phyloP scores from a whole-genome alignment of 2,113 vertebrate species.

The Amphiprion percula region DNA sequence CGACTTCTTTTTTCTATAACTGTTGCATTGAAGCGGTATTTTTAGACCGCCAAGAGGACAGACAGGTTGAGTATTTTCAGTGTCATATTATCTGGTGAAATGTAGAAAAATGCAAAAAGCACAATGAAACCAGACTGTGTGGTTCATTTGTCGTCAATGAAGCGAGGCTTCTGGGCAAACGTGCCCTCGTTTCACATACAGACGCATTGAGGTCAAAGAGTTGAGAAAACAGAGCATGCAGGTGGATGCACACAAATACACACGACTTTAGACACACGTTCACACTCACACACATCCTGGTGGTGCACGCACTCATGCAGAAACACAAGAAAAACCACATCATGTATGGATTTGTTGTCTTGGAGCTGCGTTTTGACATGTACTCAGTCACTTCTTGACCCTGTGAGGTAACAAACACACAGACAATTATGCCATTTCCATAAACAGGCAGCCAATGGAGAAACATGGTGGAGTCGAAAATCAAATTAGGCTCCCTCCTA shows the following conservation, averaged over 20 bases:
- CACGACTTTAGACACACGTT: background rate
- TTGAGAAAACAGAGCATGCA: background rate
- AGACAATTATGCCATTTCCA: slow-evolving; percentile 66
- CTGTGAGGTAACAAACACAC: slow-evolving; percentile 9
- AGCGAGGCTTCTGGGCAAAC: background rate
- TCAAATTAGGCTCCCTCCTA: slow-evolving; percentile 67
- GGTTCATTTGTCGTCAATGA: slow-evolving; percentile 11
- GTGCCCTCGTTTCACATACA: background rate
- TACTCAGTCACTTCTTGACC: slow-evolving; percentile 33
- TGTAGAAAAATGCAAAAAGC: slow-evolving; percentile 3
- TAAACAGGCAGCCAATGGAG: slow-evolving; percentile 59
- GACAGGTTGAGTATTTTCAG: background rate
- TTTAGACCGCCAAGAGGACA: slow-evolving; percentile 23
- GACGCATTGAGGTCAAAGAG: slow-evolving; percentile 19
- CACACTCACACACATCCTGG: background rate
- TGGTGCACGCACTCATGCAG: background rate
- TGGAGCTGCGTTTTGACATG: slow-evolving; percentile 4
- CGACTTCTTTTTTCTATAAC: slow-evolving; percentile 24
- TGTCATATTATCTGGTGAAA: background rate
- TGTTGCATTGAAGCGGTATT: slow-evolving; percentile 43
- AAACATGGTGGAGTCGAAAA: slow-evolving; percentile 59
- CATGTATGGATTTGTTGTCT: background rate
- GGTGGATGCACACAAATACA: background rate
- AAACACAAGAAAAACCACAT: background rate
- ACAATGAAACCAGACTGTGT: background rate